phyloP scores from a whole-genome alignment of 2,888 invertebrate genomes.

The Poecilobothrus nobilitatus region DNA sequence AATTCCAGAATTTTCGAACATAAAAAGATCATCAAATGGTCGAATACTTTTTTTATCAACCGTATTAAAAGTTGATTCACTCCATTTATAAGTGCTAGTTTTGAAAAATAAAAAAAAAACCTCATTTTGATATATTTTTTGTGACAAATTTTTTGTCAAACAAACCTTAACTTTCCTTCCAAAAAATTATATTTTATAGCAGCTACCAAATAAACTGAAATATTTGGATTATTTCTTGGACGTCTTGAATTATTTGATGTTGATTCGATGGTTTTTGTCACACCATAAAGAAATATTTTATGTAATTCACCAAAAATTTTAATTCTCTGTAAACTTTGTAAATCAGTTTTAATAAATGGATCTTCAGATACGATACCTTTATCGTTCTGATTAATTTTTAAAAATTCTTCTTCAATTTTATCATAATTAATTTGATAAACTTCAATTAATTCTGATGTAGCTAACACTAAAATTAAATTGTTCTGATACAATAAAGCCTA shows the following conservation, averaged over 20 bases:
- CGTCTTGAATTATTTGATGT: background rate
- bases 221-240: background rate
- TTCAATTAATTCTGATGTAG: background rate
- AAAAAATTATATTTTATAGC: background rate
- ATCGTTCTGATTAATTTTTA: background rate
- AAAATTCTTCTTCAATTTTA: background rate
- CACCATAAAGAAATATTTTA: background rate
- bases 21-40: slow-evolving; percentile 27
- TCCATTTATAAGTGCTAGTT: slow-evolving; percentile 35
- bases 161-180: background rate
- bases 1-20: slow-evolving; percentile 24
- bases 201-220: background rate
- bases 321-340: background rate
- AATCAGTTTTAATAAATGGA: background rate
- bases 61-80: slow-evolving; percentile 34
- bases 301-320: background rate
- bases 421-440: background rate
- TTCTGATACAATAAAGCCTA: background rate
- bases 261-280: background rate
- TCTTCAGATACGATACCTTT: background rate
- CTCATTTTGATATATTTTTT: no score
- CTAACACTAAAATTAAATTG: background rate
- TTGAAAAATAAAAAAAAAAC: no score
- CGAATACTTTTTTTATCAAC: slow-evolving; percentile 32
- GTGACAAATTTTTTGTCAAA: no score